Conservation (phyloP, 1,140 invertebrate genomes). For the Diachasma alloeum region DNA sequence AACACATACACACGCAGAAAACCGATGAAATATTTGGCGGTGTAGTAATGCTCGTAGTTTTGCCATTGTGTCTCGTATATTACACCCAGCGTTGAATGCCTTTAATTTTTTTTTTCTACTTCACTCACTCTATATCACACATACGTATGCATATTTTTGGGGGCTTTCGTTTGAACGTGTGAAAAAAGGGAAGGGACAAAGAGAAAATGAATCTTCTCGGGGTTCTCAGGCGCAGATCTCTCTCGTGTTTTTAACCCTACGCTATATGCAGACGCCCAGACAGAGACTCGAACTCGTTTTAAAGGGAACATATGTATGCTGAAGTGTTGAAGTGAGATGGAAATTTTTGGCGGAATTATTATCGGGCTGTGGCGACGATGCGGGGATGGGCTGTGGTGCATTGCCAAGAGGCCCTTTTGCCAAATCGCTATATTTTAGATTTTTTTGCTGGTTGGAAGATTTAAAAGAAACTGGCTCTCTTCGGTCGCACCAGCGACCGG, state of each 20-base stretch:
- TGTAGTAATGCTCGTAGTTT: constrained; percentile 5
- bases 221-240: constrained; percentile 48
- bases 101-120: neutral
- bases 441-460: neutral
- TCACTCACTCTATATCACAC: constrained; percentile 1
- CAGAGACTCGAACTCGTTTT: constrained; percentile 52
- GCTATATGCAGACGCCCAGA: constrained; percentile 44
- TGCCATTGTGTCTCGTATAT: neutral
- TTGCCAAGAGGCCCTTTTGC: neutral
- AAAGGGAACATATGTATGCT: constrained; percentile 37
- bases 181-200: constrained; percentile 53
- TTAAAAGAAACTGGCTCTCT: neutral
- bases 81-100: neutral
- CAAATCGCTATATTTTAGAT: neutral
- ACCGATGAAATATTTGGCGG: constrained; percentile 2
- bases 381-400: neutral
- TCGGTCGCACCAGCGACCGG: neutral
- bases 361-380: neutral
- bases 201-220: constrained; percentile 53
- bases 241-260: neutral
- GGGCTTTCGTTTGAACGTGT: constrained; percentile 47
- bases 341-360: constrained; percentile 7
- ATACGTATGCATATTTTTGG: constrained; percentile 32
- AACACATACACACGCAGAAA: neutral
- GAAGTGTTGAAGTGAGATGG: neutral